Evolutionary conservation across 2,888 invertebrate species (phyloP), one percentile per base, ranked within the genome.

Genomic region (Orchesella flavescens): DNA sequence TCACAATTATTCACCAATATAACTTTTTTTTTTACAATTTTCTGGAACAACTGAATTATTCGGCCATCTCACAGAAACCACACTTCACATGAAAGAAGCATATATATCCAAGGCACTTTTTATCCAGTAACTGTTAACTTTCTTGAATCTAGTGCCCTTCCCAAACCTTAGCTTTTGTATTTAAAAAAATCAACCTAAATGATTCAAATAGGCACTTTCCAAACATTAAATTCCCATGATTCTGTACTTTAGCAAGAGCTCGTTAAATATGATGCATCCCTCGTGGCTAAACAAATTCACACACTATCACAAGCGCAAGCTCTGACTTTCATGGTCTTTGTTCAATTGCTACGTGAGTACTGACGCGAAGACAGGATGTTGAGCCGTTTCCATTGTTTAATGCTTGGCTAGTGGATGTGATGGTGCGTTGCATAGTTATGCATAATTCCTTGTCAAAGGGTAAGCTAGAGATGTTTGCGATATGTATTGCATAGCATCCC

Each of bases 391-490:
- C 79, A 79, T 79, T 79, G 79, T 77, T 79, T 65, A 61, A 71
- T 61, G 79, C 61, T 63, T 71, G 63, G 79, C 61, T 72, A 55
- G 72, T 79, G 19, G 44, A 77, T 77, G 76, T 77, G 65, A 59
- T 79, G 79, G 79, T 79, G 79, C 79, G 55, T 79, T 79, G 79
- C 65, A 61, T 78, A 72, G 59, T 68, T 57, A 78, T 78, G 79
- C 79, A 79, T 72, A 63, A 72, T 79, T 72, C 72, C 68, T 79
- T 72, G 72, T 72, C 72, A 79, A 79, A 79, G 79, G 79, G 72
- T 79, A 44, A 76, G 61, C 3, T 69, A 65, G 61, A 59, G 69
- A 59, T 49, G 24, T 68, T 46, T 12, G 63, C 43, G 9, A 49
- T 75, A 49, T 55, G 68, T 78, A 61, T 71, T 63, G 78, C 34